phyloP scores from a whole-genome alignment of 53 echinoderm and acorn worm genomes.

The Echinarachnius parma region DNA sequence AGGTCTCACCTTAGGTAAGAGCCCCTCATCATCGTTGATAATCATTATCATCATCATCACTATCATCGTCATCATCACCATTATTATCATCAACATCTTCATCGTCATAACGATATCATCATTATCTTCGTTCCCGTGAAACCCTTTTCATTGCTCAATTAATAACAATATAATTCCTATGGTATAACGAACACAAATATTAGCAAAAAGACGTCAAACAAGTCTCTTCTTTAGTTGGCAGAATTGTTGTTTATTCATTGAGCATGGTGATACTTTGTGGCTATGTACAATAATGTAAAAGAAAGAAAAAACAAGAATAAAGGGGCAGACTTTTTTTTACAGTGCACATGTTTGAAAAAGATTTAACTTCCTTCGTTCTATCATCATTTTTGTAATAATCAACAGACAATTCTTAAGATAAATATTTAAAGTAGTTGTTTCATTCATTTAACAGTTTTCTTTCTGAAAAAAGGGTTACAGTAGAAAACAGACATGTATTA shows the following conservation, averaged over 20 bases:
- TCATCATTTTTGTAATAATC: not conserved
- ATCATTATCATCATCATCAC: not conserved
- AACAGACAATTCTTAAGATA: no score
- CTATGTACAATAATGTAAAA: constrained; percentile 40
- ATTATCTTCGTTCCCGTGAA: no score
- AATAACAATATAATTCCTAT: not conserved
- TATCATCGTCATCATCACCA: not conserved
- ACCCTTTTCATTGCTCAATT: not conserved
- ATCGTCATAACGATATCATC: no score
- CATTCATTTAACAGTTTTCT: no score
- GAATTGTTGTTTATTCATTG: constrained; percentile 38
- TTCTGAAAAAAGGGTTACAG: no score
- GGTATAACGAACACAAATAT: not conserved
- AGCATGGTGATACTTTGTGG: constrained; percentile 22
- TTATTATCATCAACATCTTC: not conserved
- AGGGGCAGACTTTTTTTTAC: no score
- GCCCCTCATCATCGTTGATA: not conserved
- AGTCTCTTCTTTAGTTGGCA: constrained; percentile 16
- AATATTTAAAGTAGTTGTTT: no score
- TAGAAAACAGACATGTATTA: no score
- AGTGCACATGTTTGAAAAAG: no score
- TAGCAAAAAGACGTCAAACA: not conserved
- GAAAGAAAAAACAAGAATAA: no score
- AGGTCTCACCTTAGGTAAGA: not conserved
- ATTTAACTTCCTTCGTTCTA: constrained; percentile 5